phyloP scores from a whole-genome alignment of 2,113 vertebrate species.

The Epinephelus cyanopodus region DNA sequence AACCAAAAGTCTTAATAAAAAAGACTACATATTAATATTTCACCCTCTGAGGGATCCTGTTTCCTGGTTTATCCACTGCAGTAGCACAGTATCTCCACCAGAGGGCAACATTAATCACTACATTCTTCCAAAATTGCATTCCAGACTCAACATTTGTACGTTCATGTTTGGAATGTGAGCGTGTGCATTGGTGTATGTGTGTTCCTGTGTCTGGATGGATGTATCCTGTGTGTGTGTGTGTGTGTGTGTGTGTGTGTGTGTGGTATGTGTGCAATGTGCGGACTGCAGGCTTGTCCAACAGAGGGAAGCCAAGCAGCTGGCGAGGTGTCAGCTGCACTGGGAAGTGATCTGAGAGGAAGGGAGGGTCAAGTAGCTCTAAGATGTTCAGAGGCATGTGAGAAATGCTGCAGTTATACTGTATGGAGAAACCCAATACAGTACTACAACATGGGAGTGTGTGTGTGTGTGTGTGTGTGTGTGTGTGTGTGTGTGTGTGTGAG shows the following conservation, averaged over 20 bases:
- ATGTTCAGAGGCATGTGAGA: slow-evolving; percentile 66
- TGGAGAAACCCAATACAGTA: slow-evolving; percentile 42
- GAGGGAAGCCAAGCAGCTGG: slow-evolving; percentile 72
- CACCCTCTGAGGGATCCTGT: background rate
- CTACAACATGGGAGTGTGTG: background rate
- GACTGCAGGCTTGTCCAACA: slow-evolving; percentile 63
- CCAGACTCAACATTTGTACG: slow-evolving; percentile 40
- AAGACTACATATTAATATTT: background rate
- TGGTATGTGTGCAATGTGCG: slow-evolving; percentile 61
- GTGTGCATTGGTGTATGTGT: slow-evolving; percentile 7
- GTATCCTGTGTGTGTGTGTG: background rate
- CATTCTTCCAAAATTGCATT: slow-evolving; percentile 14
- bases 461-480: background rate
- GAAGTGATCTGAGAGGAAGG: slow-evolving; percentile 71
- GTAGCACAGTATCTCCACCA: slow-evolving; percentile 36
- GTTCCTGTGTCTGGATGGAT: slow-evolving; percentile 1
- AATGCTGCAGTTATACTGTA: slow-evolving; percentile 42
- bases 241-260: slow-evolving; percentile 39
- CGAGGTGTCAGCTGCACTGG: slow-evolving; percentile 75
- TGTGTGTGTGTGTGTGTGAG: background rate
- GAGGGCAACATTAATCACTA: slow-evolving; percentile 39
- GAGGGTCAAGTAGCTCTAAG: slow-evolving; percentile 56
- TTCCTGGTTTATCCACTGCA: slow-evolving; percentile 7
- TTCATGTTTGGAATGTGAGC: slow-evolving; percentile 57
- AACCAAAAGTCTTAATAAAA: background rate